Percentiles rank a stretch among this genome's conserved stretches.
These are phyloP conservation scores for Drosophila prostipennis DNA, from an alignment of 2,888 invertebrate genomes.

Conservation along the genomic window DNA sequence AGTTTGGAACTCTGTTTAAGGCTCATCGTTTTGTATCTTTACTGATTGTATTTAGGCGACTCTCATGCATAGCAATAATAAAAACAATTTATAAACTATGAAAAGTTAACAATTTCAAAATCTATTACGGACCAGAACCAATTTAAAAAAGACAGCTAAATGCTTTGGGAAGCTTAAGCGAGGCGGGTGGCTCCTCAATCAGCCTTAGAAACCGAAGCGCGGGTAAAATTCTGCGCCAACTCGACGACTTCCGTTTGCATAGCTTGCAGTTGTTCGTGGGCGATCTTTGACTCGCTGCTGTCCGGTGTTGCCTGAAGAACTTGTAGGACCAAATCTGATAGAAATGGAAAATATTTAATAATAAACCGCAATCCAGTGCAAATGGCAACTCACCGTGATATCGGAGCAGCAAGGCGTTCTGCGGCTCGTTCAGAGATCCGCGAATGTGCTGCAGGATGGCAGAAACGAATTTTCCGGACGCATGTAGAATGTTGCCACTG, in stretches of 20 bases:
- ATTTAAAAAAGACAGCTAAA: conserved; percentile 28
- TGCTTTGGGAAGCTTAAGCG: conserved; percentile 1
- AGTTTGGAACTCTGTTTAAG: conserved; percentile 27
- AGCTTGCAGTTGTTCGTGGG: conserved; percentile 82
- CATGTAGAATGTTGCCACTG: conserved; percentile 93
- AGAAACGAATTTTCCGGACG: conserved; percentile 96
- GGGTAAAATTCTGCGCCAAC: conserved; percentile 77
- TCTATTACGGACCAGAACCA: conserved; percentile 52
- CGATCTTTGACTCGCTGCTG: conserved; percentile 85
- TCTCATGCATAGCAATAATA: conserved; percentile 64
- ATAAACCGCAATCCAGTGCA: not conserved
- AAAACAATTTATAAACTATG: conserved; percentile 53
- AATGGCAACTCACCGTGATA: conserved; percentile 89
- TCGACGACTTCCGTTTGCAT: conserved; percentile 73
- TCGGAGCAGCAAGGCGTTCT: conserved; percentile 87
- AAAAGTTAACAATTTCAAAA: conserved; percentile 48
- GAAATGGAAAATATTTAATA: conserved; percentile 22
- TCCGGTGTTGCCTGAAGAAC: conserved; percentile 86
- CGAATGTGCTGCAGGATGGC: conserved; percentile 90
- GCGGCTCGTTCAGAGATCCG: conserved; percentile 88
- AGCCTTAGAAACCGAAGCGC: conserved; percentile 77
- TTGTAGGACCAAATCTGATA: conserved; percentile 88
- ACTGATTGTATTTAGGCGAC: conserved; percentile 55
- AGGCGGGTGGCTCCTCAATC: conserved; percentile 58
- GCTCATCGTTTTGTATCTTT: conserved; percentile 45